phyloP scores from a whole-genome alignment of 2,797 vertebrate genomes.

The Sebastes aleutianus region DNA sequence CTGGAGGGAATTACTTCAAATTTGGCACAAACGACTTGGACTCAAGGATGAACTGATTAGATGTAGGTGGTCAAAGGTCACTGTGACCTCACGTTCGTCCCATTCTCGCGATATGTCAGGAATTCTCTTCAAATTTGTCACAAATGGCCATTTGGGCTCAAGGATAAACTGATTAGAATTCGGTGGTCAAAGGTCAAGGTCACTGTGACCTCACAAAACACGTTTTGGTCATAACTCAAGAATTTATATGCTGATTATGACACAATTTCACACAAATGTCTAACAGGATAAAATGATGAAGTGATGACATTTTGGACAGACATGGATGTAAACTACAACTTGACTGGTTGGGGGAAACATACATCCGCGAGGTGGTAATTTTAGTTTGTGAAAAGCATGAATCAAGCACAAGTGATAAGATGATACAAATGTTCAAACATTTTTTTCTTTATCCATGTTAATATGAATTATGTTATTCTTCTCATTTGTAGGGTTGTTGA shows the following conservation, averaged over 20 bases:
- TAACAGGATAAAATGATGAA: too few relatives aligned
- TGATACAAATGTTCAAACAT: neutral
- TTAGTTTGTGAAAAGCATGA: neutral
- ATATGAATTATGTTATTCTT: neutral
- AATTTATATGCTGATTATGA: neutral
- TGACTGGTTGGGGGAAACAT: too few relatives aligned
- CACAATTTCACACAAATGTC: too few relatives aligned
- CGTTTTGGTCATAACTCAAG: neutral
- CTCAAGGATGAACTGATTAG: too few relatives aligned
- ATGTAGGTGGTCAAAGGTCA: too few relatives aligned
- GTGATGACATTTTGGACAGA: too few relatives aligned
- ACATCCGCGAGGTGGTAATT: neutral
- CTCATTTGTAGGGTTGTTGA: slow-evolving; percentile 82
- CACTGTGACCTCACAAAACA: neutral
- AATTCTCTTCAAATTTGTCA: neutral
- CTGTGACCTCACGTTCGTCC: too few relatives aligned
- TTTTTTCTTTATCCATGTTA: neutral
- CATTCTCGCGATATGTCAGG: too few relatives aligned
- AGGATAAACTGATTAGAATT: neutral
- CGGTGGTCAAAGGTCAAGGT: neutral
- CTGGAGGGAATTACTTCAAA: too few relatives aligned
- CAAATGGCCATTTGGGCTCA: neutral
- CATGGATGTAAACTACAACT: too few relatives aligned
- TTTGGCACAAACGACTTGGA: too few relatives aligned
- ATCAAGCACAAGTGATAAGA: neutral